These are phyloP conservation scores for Drosophila gaucha DNA, from an alignment of 2,888 invertebrate species.

Conservation along the genomic window DNA sequence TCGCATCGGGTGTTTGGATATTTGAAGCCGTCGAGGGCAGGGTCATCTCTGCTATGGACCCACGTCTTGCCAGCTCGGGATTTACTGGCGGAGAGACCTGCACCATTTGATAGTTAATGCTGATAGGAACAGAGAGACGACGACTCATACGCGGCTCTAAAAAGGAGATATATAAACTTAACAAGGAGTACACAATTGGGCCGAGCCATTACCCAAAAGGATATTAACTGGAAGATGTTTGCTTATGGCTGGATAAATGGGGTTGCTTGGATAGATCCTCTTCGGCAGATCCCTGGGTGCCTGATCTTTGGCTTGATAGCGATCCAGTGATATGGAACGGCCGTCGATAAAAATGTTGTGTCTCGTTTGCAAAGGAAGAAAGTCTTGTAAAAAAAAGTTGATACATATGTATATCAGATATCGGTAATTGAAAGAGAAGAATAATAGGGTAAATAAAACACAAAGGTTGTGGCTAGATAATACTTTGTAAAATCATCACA, in stretches of 20 bases:
- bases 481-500: conserved; percentile 65
- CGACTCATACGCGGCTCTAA: conserved; percentile 57
- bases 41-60: conserved; percentile 54
- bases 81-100: conserved; percentile 33
- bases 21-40: conserved; percentile 9
- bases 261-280: conserved; percentile 15
- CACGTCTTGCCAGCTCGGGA: conserved; percentile 53
- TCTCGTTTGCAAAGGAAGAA: conserved; percentile 51
- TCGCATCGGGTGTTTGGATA: conserved; percentile 65
- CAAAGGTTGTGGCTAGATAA: conserved; percentile 40
- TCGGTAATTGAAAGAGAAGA: conserved; percentile 7
- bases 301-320: conserved; percentile 39
- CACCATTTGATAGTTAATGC: conserved; percentile 72
- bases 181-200: neutral
- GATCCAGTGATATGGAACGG: conserved; percentile 80
- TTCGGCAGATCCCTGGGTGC: conserved; percentile 12
- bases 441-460: conserved; percentile 38
- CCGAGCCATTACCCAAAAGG: conserved; percentile 42
- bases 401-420: neutral
- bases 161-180: conserved; percentile 15
- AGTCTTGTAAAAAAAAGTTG: conserved; percentile 36
- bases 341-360: conserved; percentile 63
- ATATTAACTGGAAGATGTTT: conserved; percentile 25
- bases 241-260: conserved; percentile 11
- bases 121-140: conserved; percentile 76